These are phyloP conservation scores for Pithys albifrons DNA, from an alignment of 2,113 vertebrate species.

Conservation along the genomic window DNA sequence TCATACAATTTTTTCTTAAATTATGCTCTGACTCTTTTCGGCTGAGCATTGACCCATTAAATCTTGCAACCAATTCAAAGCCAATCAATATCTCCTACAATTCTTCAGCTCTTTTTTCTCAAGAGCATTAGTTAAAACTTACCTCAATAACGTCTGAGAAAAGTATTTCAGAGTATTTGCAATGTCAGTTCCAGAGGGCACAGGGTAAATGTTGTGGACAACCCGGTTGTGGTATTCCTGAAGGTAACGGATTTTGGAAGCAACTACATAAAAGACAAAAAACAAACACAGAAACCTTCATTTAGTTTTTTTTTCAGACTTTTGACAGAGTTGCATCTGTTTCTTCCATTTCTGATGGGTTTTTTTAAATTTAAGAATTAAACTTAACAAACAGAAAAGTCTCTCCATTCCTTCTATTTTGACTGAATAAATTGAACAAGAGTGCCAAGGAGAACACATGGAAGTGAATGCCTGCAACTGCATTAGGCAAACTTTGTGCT, in stretches of 20 bases:
- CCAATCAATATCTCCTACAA: slow-evolving; percentile 20
- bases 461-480: background rate
- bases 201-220: slow-evolving; percentile 98
- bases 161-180: slow-evolving; percentile 99
- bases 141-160: slow-evolving; percentile 99
- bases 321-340: background rate
- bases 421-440: background rate
- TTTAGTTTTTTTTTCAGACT: slow-evolving; percentile 30
- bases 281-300: slow-evolving; percentile 61
- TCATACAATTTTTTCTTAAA: background rate
- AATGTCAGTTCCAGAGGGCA: slow-evolving; percentile 99
- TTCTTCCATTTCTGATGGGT: background rate
- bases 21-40: slow-evolving; percentile 68
- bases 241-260: slow-evolving; percentile 99
- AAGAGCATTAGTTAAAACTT: slow-evolving; percentile 82
- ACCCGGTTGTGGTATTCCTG: slow-evolving; percentile 99
- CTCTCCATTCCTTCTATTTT: background rate
- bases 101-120: slow-evolving; percentile 50
- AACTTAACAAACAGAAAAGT: background rate
- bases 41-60: slow-evolving; percentile 58
- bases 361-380: background rate
- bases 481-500: background rate
- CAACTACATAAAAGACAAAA: slow-evolving; percentile 89
- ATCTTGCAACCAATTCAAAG: slow-evolving; percentile 56
- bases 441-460: background rate